Percentiles rank a stretch among this genome's conserved stretches.
These are phyloP conservation scores for Hyposoter dolosus DNA, from an alignment of 2,888 invertebrate species.

Conservation along the genomic window DNA sequence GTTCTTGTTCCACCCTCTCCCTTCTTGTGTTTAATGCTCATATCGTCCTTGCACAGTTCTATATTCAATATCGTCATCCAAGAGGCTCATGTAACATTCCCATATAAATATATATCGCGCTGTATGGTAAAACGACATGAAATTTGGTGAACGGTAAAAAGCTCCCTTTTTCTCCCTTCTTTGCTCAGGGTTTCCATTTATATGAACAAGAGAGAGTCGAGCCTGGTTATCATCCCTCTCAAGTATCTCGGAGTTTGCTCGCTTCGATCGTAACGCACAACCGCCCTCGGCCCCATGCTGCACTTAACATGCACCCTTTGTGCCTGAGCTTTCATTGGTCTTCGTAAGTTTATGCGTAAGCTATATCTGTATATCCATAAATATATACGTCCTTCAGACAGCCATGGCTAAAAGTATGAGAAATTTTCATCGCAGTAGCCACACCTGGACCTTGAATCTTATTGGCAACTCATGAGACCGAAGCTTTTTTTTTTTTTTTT, in stretches of 20 bases:
- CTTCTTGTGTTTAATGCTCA: conserved; percentile 24
- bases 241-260: conserved; percentile 50
- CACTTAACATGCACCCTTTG: conserved; percentile 72
- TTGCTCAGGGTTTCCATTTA: conserved; percentile 17
- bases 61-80: conserved; percentile 31
- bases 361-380: background rate
- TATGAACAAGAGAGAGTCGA: conserved; percentile 36
- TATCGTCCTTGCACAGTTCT: conserved; percentile 13
- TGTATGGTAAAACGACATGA: conserved; percentile 4
- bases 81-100: background rate
- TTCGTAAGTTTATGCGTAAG: conserved; percentile 10
- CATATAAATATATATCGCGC: background rate
- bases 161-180: conserved; percentile 6
- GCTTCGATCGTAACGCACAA: conserved; percentile 31
- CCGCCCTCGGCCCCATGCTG: conserved; percentile 56
- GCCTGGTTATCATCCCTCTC: conserved; percentile 51
- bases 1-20: conserved; percentile 23
- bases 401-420: background rate
- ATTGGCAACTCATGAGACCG: background rate
- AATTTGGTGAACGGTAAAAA: conserved; percentile 23
- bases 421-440: background rate
- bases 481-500: background rate
- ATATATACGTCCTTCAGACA: background rate
- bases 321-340: conserved; percentile 55
- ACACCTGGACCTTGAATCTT: background rate